These are phyloP conservation scores for Tortricodes alternella DNA, from an alignment of 2,888 invertebrate species.

Conservation along the genomic window DNA sequence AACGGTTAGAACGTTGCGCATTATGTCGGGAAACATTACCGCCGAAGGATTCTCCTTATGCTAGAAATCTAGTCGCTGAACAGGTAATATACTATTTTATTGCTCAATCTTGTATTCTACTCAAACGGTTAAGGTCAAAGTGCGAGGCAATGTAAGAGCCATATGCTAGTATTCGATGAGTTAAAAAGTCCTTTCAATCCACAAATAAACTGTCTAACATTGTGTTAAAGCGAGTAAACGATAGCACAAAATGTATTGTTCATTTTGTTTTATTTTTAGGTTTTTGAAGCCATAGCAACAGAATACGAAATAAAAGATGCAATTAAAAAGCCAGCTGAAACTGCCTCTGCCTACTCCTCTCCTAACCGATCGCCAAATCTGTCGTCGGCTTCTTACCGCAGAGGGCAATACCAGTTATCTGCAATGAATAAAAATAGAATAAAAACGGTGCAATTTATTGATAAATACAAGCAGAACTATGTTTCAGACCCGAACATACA, in stretches of 20 bases:
- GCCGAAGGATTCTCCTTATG: constrained; percentile 64
- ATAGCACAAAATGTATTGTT: no score
- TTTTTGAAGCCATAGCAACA: constrained; percentile 74
- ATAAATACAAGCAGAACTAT: constrained; percentile 55
- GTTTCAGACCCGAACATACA: constrained; percentile 71
- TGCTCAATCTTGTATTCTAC: no score
- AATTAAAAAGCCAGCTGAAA: constrained; percentile 46
- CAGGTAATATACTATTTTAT: constrained; percentile 61
- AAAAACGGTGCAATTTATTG: constrained; percentile 56
- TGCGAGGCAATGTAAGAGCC: no score
- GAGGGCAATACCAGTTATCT: constrained; percentile 68
- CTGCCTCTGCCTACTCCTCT: constrained; percentile 57
- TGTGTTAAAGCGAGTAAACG: no score
- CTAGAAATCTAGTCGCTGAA: constrained; percentile 70
- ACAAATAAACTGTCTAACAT: no score
- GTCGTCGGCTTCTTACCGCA: constrained; percentile 57
- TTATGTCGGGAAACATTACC: constrained; percentile 68
- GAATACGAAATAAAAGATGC: constrained; percentile 71
- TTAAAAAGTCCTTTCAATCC: no score
- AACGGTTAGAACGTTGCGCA: constrained; percentile 65
- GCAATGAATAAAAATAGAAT: constrained; percentile 60
- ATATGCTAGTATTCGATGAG: no score
- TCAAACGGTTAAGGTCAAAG: no score
- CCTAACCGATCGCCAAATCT: constrained; percentile 60
- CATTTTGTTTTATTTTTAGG: constrained; percentile 45